These are phyloP conservation scores for Hyposoter didymator DNA, from an alignment of 2,888 invertebrate species.

Conservation along the genomic window DNA sequence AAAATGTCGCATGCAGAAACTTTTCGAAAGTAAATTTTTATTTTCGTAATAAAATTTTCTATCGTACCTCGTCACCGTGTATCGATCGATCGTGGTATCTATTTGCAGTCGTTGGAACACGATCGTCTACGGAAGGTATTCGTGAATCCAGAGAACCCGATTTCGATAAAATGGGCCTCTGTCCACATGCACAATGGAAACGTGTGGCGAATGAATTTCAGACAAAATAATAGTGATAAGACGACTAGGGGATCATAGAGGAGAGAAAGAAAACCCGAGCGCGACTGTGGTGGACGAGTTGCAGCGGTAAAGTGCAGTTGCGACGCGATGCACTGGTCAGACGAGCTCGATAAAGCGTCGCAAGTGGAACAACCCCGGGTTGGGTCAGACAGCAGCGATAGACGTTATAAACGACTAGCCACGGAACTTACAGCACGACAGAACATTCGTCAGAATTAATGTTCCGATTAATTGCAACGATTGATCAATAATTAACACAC, in stretches of 20 bases:
- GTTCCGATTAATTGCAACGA: background rate
- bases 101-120: conserved; percentile 20
- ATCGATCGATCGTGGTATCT: conserved; percentile 36
- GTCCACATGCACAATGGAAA: background rate
- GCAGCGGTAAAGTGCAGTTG: conserved; percentile 32
- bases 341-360: conserved; percentile 44
- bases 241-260: conserved; percentile 1
- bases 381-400: conserved; percentile 53
- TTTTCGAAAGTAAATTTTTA: background rate
- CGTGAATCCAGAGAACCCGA: conserved; percentile 23
- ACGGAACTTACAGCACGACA: background rate
- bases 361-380: conserved; percentile 60
- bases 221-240: background rate
- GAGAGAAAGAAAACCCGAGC: conserved; percentile 9
- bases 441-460: background rate
- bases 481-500: background rate
- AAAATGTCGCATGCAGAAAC: background rate
- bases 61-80: conserved; percentile 27
- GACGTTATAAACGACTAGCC: conserved; percentile 18
- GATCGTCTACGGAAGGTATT: conserved; percentile 19
- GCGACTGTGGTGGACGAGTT: conserved; percentile 7
- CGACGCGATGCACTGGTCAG: conserved; percentile 41
- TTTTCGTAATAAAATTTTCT: conserved; percentile 20
- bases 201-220: background rate
- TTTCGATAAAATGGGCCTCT: conserved; percentile 22